Conservation (phyloP, 2,888 invertebrate genomes). For the Drosophila paramelanica region DNA sequence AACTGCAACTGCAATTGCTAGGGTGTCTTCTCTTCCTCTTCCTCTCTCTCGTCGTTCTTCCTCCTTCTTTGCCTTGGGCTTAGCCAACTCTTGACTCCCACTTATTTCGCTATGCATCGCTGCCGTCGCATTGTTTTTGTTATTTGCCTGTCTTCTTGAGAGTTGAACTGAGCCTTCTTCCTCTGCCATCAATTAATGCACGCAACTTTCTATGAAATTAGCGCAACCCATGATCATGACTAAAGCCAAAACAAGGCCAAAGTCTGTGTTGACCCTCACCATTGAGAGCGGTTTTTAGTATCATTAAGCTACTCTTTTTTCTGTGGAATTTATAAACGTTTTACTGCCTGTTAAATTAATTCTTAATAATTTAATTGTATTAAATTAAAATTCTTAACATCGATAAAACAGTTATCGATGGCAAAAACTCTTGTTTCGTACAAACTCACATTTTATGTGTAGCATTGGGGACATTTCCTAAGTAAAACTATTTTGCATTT, state of each 20-base stretch:
- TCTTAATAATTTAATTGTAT: no score
- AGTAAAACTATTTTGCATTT: no score
- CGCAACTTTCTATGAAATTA: slow-evolving; percentile 73
- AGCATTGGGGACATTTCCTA: no score
- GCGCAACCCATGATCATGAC: slow-evolving; percentile 24
- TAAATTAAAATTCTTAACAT: no score
- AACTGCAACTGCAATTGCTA: slow-evolving; percentile 17
- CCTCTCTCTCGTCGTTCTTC: neutral
- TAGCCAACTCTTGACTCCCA: slow-evolving; percentile 29
- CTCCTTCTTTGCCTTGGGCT: slow-evolving; percentile 8
- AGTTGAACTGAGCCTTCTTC: slow-evolving; percentile 3
- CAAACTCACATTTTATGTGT: no score
- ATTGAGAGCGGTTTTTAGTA: neutral
- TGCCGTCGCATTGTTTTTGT: slow-evolving; percentile 24
- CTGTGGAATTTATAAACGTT: slow-evolving; percentile 14
- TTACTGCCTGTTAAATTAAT: slow-evolving; percentile 12
- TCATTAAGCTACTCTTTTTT: neutral
- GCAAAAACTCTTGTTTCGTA: no score
- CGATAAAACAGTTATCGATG: no score
- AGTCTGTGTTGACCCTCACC: neutral
- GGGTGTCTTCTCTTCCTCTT: slow-evolving; percentile 6
- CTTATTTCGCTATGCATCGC: slow-evolving; percentile 40
- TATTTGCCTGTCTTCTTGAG: slow-evolving; percentile 9
- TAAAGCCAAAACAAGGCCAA: slow-evolving; percentile 5
- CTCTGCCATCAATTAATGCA: slow-evolving; percentile 55